Conservation (phyloP, 2,113 vertebrate species). For the Acinonyx jubatus region DNA sequence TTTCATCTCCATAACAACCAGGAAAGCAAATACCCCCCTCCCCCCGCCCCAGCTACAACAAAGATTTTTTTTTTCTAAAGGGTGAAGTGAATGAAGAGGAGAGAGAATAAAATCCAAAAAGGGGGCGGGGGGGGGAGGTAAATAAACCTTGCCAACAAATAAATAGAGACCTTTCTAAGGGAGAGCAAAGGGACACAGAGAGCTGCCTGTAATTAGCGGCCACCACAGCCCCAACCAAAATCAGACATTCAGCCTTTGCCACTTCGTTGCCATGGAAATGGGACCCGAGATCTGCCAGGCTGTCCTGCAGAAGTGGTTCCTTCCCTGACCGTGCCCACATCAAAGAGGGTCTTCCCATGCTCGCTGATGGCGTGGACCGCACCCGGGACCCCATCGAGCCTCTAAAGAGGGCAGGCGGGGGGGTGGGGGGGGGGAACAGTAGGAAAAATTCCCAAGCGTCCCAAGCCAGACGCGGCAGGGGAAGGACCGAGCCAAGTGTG, state of each 20-base stretch:
- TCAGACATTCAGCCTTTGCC: neutral
- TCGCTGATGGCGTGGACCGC: neutral
- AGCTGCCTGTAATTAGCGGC: slow-evolving; percentile 31
- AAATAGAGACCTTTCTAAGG: neutral
- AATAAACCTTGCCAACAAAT: neutral
- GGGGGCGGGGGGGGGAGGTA: neutral
- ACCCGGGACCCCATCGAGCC: neutral
- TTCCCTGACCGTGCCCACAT: slow-evolving; percentile 49
- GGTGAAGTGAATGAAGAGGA: neutral
- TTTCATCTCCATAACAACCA: slow-evolving; percentile 37
- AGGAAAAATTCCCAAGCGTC: neutral
- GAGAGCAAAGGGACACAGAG: neutral
- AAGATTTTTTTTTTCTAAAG: neutral
- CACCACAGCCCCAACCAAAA: slow-evolving; percentile 39
- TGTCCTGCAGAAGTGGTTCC: slow-evolving; percentile 16
- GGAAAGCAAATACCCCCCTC: neutral
- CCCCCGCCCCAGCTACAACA: neutral
- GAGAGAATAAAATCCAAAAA: neutral
- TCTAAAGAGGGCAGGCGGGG: neutral
- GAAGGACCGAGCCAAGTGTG: rapidly evolving
- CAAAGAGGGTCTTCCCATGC: neutral
- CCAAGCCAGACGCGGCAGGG: neutral
- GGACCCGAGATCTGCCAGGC: neutral
- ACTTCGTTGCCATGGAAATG: slow-evolving; percentile 34
- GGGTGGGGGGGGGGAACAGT: neutral